These are phyloP conservation scores for Aquatica leii DNA, from an alignment of 2,888 invertebrate genomes.

Conservation along the genomic window DNA sequence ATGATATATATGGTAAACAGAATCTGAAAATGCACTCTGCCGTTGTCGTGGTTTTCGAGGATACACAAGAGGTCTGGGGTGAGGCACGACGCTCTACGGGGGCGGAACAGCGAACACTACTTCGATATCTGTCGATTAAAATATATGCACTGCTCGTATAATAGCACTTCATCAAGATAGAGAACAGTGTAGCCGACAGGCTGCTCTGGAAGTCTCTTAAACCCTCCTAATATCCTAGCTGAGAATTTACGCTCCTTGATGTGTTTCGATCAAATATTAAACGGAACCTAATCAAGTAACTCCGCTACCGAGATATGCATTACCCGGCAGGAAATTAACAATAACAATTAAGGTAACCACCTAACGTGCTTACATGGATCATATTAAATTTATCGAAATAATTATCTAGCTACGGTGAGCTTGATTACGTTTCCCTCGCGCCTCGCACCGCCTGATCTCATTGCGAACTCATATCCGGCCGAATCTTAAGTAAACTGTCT, in stretches of 20 bases:
- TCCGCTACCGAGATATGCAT: slow-evolving; percentile 43
- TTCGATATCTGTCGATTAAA: slow-evolving; percentile 53
- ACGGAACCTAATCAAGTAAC: slow-evolving; percentile 49
- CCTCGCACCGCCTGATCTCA: slow-evolving; percentile 41
- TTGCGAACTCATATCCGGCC: slow-evolving; percentile 55
- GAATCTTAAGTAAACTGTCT: slow-evolving; percentile 60
- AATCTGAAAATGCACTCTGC: slow-evolving; percentile 61
- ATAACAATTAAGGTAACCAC: slow-evolving; percentile 59
- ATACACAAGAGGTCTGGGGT: slow-evolving; percentile 45
- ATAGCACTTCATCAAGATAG: slow-evolving; percentile 46
- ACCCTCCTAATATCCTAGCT: slow-evolving; percentile 25
- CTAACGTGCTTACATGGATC: slow-evolving; percentile 56
- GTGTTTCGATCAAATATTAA: slow-evolving; percentile 49
- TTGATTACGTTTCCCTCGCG: slow-evolving; percentile 53
- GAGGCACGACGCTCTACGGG: slow-evolving; percentile 35
- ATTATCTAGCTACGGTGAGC: slow-evolving; percentile 56
- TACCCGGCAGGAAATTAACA: slow-evolving; percentile 57
- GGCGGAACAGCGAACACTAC: slow-evolving; percentile 52
- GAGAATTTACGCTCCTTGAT: slow-evolving; percentile 44
- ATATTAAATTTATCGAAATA: slow-evolving; percentile 61
- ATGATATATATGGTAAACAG: slow-evolving; percentile 63
- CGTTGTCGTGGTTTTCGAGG: slow-evolving; percentile 43
- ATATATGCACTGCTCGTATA: slow-evolving; percentile 46
- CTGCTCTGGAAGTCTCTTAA: slow-evolving; percentile 20
- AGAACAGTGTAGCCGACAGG: slow-evolving; percentile 30